Conservation (phyloP, 2,888 invertebrate species). For the Leptinotarsa tumamoca region DNA sequence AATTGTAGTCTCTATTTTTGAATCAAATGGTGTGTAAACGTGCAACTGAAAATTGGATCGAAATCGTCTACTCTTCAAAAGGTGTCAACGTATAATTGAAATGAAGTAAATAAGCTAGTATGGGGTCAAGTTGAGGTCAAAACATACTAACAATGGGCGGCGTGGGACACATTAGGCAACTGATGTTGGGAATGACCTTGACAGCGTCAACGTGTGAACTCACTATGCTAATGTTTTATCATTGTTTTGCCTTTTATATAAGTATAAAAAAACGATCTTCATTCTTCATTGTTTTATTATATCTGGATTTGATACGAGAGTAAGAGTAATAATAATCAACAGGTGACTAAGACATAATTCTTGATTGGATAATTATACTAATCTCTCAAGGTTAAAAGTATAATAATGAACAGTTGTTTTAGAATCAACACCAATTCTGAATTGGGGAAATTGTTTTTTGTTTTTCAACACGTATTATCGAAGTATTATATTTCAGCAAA, state of each 20-base stretch:
- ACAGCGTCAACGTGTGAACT: slow-evolving; percentile 60
- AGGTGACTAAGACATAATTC: slow-evolving; percentile 34
- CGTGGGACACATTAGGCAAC: slow-evolving; percentile 58
- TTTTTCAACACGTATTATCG: not conserved
- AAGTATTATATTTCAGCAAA: too few relatives aligned
- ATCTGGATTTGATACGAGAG: slow-evolving; percentile 35
- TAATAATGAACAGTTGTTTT: slow-evolving; percentile 4
- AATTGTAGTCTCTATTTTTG: not conserved
- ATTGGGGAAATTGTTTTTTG: not conserved
- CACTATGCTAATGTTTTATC: slow-evolving; percentile 54
- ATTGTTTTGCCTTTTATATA: slow-evolving; percentile 49
- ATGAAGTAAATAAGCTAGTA: slow-evolving; percentile 34
- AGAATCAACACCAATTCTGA: not conserved
- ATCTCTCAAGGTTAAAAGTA: slow-evolving; percentile 30
- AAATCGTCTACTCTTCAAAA: slow-evolving; percentile 9
- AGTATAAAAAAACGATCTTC: slow-evolving; percentile 44
- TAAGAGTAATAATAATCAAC: slow-evolving; percentile 36
- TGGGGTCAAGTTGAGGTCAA: slow-evolving; percentile 59
- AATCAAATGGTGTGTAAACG: not conserved
- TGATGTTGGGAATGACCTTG: slow-evolving; percentile 60
- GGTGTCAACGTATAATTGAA: slow-evolving; percentile 35
- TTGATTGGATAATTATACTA: slow-evolving; percentile 30
- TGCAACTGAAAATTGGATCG: not conserved
- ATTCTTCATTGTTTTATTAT: slow-evolving; percentile 42
- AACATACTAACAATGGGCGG: slow-evolving; percentile 50